Evolutionary conservation across 2,797 vertebrate genomes (phyloP).

Genomic region (Myiotriccus ornatus): DNA sequence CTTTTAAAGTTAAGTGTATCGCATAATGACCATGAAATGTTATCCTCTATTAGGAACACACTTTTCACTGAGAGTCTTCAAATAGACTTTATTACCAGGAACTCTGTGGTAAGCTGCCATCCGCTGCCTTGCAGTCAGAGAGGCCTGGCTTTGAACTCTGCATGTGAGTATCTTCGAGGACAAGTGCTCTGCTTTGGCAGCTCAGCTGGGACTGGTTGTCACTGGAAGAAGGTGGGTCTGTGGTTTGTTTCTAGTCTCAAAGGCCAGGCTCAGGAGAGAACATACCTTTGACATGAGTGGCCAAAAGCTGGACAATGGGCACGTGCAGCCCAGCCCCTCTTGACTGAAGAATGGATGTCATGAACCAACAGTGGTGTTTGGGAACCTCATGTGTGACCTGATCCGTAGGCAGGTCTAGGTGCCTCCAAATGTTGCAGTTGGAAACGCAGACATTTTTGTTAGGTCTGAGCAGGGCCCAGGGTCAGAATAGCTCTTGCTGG

Average conservation of each 20-base stretch:
- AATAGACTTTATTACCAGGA: constrained; percentile 70
- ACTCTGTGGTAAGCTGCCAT: constrained; percentile 63
- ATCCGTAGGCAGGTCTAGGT: not conserved
- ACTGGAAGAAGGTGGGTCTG: not conserved
- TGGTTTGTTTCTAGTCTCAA: not conserved
- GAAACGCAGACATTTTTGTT: not conserved
- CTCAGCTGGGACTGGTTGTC: not conserved
- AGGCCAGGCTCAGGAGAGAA: not conserved
- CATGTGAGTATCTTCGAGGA: not conserved
- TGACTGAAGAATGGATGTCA: not conserved
- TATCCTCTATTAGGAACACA: constrained; percentile 80
- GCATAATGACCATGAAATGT: constrained; percentile 79
- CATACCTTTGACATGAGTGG: not conserved
- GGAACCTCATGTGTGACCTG: fast-evolving
- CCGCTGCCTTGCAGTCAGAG: constrained; percentile 6
- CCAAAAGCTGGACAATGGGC: not conserved
- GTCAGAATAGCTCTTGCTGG: not conserved
- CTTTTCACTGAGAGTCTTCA: constrained; percentile 75
- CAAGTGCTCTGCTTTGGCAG: not conserved
- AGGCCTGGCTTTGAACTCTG: constrained; percentile 46
- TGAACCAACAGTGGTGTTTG: not conserved
- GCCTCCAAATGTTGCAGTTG: fast-evolving
- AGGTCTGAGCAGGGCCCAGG: not conserved
- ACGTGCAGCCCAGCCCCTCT: fast-evolving
- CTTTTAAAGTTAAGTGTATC: constrained; percentile 79